Conservation (phyloP, 2,888 invertebrate species). For the Napeogenes inachia region DNA sequence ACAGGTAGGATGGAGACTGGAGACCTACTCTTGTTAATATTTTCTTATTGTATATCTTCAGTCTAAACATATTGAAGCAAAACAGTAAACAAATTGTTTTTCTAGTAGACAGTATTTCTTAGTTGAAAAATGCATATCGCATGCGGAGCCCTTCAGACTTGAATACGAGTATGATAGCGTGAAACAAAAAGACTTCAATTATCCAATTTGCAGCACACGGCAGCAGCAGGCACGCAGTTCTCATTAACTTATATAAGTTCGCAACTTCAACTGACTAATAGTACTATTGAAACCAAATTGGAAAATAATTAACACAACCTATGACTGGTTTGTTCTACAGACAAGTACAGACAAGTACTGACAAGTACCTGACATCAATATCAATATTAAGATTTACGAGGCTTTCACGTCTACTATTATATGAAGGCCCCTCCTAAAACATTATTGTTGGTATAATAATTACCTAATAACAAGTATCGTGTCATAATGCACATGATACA, state of each 20-base stretch:
- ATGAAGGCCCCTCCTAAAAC: too few species aligned
- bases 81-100: too few species aligned
- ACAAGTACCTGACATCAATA: constrained; percentile 15
- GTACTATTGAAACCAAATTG: constrained; percentile 32
- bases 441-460: too few species aligned
- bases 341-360: not conserved
- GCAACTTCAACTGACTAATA: constrained; percentile 36
- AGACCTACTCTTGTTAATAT: too few species aligned
- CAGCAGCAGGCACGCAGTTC: constrained; percentile 13
- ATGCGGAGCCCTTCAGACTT: constrained; percentile 38
- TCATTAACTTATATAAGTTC: constrained; percentile 38
- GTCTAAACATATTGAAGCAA: too few species aligned
- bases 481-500: not conserved
- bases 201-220: constrained; percentile 36
- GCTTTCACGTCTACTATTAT: too few species aligned
- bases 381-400: not conserved
- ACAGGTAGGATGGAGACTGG: too few species aligned
- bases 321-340: constrained; percentile 10
- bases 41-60: too few species aligned
- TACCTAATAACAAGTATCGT: not conserved
- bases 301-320: constrained; percentile 19
- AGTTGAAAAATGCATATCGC: constrained; percentile 20
- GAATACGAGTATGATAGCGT: constrained; percentile 28
- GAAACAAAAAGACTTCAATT: constrained; percentile 51
- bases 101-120: too few species aligned